Evolutionary conservation across 64 coral and sea anemone species (phyloP).

Genomic region (Trachythela sp.): DNA sequence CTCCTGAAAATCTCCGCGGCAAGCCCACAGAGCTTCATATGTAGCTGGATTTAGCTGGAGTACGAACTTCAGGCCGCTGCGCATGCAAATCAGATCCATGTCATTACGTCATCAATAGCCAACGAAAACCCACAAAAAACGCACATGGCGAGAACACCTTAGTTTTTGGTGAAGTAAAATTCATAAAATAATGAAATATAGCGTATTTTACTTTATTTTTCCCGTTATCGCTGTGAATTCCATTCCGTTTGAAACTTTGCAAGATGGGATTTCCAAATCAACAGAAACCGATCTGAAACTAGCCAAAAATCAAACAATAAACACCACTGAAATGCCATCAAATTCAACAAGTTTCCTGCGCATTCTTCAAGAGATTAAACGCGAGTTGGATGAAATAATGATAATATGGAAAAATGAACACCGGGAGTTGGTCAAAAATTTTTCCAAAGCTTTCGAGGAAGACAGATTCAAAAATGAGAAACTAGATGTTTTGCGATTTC

Average conservation of each 20-base stretch:
- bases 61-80: background rate
- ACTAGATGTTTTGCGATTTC: background rate
- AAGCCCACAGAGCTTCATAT: background rate
- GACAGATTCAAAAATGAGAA: background rate
- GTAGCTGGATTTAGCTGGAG: background rate
- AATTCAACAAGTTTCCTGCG: background rate
- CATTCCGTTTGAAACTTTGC: background rate
- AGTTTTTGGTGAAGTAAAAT: background rate
- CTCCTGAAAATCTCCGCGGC: background rate
- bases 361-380: background rate
- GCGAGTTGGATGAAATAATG: background rate
- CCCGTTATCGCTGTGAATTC: background rate
- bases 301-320: background rate
- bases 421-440: background rate
- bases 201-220: background rate
- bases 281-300: background rate
- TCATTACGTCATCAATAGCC: background rate
- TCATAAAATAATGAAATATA: background rate
- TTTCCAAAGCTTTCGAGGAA: background rate
- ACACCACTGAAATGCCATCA: too few species aligned
- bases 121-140: background rate
- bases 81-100: background rate
- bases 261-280: too few species aligned
- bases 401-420: background rate
- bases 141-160: background rate